These are phyloP conservation scores for Agelas oroides DNA, from an alignment of 37 sponge, comb jelly and placozoan genomes.

Conservation along the genomic window DNA sequence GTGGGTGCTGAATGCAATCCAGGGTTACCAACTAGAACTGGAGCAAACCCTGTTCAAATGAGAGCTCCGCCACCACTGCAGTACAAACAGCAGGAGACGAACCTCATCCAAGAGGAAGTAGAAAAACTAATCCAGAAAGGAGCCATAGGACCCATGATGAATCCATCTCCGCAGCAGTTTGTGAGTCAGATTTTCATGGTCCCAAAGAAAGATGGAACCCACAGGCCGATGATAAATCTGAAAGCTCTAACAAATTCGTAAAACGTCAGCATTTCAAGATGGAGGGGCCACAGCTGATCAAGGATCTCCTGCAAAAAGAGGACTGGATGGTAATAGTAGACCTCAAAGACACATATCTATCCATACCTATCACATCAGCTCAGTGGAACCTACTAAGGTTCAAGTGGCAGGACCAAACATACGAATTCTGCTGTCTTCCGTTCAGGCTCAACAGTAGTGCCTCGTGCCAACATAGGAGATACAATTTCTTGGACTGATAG, in stretches of 20 bases:
- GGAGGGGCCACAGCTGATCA: conserved; percentile 22
- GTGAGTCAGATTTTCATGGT: too few species aligned
- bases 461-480: conserved; percentile 22
- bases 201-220: too few species aligned
- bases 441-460: conserved; percentile 20
- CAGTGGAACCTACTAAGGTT: conserved; percentile 1
- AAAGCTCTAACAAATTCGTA: not conserved
- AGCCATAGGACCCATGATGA: too few species aligned
- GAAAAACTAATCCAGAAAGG: too few species aligned
- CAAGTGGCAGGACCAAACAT: not conserved
- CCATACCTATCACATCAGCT: not conserved
- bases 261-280: conserved; percentile 23
- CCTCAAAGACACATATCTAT: conserved; percentile 37
- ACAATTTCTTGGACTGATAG: conserved; percentile 58
- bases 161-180: too few species aligned
- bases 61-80: too few species aligned
- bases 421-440: not conserved
- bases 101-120: not conserved
- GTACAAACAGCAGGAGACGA: too few species aligned
- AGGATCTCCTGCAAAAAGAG: conserved; percentile 35
- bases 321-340: conserved; percentile 17
- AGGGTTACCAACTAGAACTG: conserved; percentile 35
- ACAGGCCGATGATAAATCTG: too few species aligned
- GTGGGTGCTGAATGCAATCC: conserved; percentile 47
- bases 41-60: too few species aligned